Base-by-base conservation (phyloP, 2,888 invertebrate genomes). In the Cephus sareptanus region DNA sequence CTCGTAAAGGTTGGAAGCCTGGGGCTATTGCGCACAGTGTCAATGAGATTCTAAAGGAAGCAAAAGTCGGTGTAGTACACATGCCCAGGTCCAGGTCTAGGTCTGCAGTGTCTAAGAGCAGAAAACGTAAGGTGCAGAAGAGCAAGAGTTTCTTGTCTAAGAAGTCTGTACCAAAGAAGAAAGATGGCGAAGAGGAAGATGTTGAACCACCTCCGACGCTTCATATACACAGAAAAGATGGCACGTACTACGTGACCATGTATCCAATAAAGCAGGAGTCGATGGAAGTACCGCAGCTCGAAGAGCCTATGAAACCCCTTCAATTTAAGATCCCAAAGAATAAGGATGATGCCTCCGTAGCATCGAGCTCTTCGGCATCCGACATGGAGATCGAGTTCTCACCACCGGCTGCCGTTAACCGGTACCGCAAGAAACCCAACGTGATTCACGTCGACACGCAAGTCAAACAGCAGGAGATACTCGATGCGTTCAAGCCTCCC, bases 301-400 rank as follows among this genome's bases (percentile, higher is more conserved):
- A 88, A 11, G 85, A 86, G 34, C 90, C 88, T 0, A 87, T 86
- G 80, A 91, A 91, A 83, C 92, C 92, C 23, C 75, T 92, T 75
- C 88, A 91, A 74, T 91, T 92, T 79, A 91, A 89, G 77, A 90
- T 92, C 34, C 87, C 88, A 1, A 89, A 87, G 79, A 89, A 89
- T 70, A 87, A 85, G 73, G 89, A 88, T 74, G 89, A 89, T 31
- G 83, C 79, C 0, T 90, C 90, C 1, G 76, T 80, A 0, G 85
- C 85, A 11, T 85, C 87, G 12, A 89, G 89, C 77, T 90, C 91
- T 0, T 88, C 89, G 9, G 91, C 89, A 12, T 91, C 92, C 4
- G 91, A 92, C 77, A 89, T 92, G 87, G 92, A 92, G 80, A 91
- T 92, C 75, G 92, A 92, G 83, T 92, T 91, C 82, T 89, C 90